Percentiles rank a stretch among this genome's conserved stretches.
Evolutionary conservation across 2,797 vertebrate species (phyloP).

Genomic region (Stomatorhinus walkeri): DNA sequence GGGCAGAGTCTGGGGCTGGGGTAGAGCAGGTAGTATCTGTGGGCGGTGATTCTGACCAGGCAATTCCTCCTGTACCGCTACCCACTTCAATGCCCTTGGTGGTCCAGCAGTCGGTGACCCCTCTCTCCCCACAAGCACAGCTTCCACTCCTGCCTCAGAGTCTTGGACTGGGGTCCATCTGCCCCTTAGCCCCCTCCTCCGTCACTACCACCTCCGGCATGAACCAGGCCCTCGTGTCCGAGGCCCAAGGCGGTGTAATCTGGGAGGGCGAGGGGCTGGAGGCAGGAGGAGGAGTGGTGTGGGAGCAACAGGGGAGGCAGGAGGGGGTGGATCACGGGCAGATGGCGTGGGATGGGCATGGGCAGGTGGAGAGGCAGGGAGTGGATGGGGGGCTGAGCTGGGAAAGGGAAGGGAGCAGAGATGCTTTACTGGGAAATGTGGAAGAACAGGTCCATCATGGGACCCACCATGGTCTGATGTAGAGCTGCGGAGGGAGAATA

Average conservation of each 20-base stretch:
- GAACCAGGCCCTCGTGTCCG: constrained; percentile 37
- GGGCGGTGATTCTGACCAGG: constrained; percentile 84
- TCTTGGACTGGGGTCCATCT: constrained; percentile 27
- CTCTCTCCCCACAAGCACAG: constrained; percentile 60
- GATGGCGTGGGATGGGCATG: constrained; percentile 40
- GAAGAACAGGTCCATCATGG: constrained; percentile 48
- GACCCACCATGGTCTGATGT: constrained; percentile 51
- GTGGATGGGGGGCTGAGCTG: constrained; percentile 37
- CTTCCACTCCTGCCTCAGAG: constrained; percentile 40
- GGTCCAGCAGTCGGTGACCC: constrained; percentile 39
- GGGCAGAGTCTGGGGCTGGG: constrained; percentile 80
- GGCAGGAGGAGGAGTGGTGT: constrained; percentile 38
- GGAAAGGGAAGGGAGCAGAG: constrained; percentile 17
- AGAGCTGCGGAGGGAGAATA: constrained; percentile 13
- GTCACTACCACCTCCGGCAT: constrained; percentile 32
- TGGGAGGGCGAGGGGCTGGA: constrained; percentile 30
- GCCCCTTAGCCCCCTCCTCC: constrained; percentile 40
- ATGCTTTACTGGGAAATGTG: constrained; percentile 40
- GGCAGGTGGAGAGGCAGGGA: constrained; percentile 36
- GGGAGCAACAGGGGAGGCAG: constrained; percentile 22
- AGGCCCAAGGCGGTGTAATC: constrained; percentile 32
- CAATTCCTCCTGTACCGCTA: constrained; percentile 72
- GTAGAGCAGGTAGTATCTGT: constrained; percentile 91
- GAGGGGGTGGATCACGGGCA: constrained; percentile 25
- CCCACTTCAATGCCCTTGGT: constrained; percentile 55